A percentile compares a stretch with the other conserved stretches of the same genome.
Evolutionary conservation across 2,888 invertebrate species (phyloP).

Genomic region (Nomada ruficornis): DNA sequence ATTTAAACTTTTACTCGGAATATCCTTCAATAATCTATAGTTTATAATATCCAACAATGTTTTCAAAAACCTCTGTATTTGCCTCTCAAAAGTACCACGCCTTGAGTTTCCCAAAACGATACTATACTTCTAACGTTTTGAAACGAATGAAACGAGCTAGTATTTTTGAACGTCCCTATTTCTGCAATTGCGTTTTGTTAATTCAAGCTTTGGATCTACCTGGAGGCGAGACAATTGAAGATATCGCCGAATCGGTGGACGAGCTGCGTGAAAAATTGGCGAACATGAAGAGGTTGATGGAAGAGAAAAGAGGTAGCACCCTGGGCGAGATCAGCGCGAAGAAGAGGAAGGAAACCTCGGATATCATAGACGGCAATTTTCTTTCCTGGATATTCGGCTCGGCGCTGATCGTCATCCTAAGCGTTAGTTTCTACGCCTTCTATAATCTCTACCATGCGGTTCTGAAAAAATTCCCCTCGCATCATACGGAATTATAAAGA

Average conservation of each 20-base stretch:
- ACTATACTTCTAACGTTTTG: slow-evolving; percentile 1
- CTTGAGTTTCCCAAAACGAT: not conserved
- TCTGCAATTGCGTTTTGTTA: slow-evolving; percentile 20
- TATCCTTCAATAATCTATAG: not conserved
- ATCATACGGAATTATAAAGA: slow-evolving; percentile 91
- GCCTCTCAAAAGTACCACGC: not conserved
- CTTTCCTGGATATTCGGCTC: slow-evolving; percentile 93
- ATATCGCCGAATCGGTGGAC: slow-evolving; percentile 90
- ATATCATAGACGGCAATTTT: slow-evolving; percentile 92
- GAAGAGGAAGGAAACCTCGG: slow-evolving; percentile 79
- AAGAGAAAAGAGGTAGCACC: slow-evolving; percentile 87
- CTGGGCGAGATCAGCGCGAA: slow-evolving; percentile 84
- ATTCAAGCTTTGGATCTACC: slow-evolving; percentile 71
- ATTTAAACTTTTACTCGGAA: slow-evolving; percentile 6
- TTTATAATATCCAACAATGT: not conserved
- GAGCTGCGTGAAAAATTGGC: slow-evolving; percentile 91
- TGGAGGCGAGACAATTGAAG: slow-evolving; percentile 76
- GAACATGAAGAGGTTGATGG: slow-evolving; percentile 93
- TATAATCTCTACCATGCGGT: slow-evolving; percentile 93
- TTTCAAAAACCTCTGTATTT: not conserved
- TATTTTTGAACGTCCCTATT: not conserved
- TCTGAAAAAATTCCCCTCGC: slow-evolving; percentile 92
- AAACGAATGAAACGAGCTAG: not conserved
- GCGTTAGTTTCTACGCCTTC: slow-evolving; percentile 94
- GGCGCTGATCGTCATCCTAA: slow-evolving; percentile 91